Percentiles rank a stretch among this genome's conserved stretches.
These are phyloP conservation scores for Grammomys surdaster DNA, from an alignment of 2,113 vertebrate species.

Conservation along the genomic window DNA sequence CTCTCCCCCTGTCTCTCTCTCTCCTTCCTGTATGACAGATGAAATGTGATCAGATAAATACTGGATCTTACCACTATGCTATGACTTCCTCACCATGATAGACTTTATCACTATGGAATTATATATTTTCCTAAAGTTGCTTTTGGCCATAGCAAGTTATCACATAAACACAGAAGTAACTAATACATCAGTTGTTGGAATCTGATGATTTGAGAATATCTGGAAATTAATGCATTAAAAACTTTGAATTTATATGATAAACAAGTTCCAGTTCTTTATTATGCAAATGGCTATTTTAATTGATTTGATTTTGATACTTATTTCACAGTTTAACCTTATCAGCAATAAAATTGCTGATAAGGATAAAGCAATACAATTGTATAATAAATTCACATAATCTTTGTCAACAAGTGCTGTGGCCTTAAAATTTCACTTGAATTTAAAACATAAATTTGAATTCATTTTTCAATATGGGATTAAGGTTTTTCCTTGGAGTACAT, in stretches of 20 bases:
- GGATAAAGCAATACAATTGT: not conserved
- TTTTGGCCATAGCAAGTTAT: not conserved
- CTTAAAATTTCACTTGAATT: not conserved
- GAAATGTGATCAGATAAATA: not conserved
- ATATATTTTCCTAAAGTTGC: not conserved
- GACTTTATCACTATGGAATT: not conserved
- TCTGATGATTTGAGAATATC: not conserved
- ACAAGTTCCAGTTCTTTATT: not conserved
- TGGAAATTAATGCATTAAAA: not conserved
- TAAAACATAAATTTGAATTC: not conserved
- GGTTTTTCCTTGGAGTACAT: not conserved
- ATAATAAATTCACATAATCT: not conserved
- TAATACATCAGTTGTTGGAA: not conserved
- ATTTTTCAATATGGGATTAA: not conserved
- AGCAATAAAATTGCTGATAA: too few relatives aligned
- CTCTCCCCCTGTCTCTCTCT: too few relatives aligned
- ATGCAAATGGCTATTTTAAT: not conserved
- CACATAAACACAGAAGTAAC: not conserved
- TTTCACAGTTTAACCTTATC: not conserved
- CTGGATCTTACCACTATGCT: not conserved
- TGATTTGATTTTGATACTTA: not conserved
- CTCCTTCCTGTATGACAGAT: too few relatives aligned
- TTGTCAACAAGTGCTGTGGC: not conserved
- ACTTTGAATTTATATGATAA: not conserved
- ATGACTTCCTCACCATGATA: not conserved